Percentiles rank a stretch among this genome's conserved stretches.
Evolutionary conservation across 2,888 invertebrate species (phyloP).

Genomic region (Yponomeuta malinellus): DNA sequence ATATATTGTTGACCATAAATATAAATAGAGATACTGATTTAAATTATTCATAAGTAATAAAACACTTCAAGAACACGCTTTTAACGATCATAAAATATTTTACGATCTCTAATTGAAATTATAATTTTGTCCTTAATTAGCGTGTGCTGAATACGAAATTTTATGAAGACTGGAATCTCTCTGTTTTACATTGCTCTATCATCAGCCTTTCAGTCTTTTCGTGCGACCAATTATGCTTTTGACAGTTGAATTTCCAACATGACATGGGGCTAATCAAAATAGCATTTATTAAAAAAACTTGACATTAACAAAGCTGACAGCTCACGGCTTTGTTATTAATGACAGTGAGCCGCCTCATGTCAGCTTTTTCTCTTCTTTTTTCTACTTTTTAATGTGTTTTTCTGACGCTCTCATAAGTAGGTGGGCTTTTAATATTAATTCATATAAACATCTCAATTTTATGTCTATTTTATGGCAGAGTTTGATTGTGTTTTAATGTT

Average conservation of each 20-base stretch:
- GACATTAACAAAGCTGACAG: slow-evolving; percentile 71
- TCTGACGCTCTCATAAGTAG: slow-evolving; percentile 9
- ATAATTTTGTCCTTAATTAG: slow-evolving; percentile 16
- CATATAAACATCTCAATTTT: not conserved
- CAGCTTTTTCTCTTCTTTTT: slow-evolving; percentile 44
- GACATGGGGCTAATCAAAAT: slow-evolving; percentile 78
- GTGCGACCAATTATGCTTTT: slow-evolving; percentile 74
- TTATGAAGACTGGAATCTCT: not conserved
- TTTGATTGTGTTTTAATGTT: not conserved
- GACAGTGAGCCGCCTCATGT: slow-evolving; percentile 39
- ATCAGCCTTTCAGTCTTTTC: slow-evolving; percentile 52
- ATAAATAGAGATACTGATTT: slow-evolving; percentile 9
- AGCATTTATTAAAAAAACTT: slow-evolving; percentile 72
- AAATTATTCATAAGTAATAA: slow-evolving; percentile 15
- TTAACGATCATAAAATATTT: slow-evolving; percentile 16
- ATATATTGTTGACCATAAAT: not conserved
- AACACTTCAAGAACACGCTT: slow-evolving; percentile 17
- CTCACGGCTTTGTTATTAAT: slow-evolving; percentile 72
- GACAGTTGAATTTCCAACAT: slow-evolving; percentile 76
- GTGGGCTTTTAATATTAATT: slow-evolving; percentile 4
- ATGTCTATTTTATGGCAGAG: not conserved
- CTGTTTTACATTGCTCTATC: slow-evolving; percentile 18
- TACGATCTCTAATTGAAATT: slow-evolving; percentile 15
- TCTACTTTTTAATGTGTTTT: slow-evolving; percentile 23
- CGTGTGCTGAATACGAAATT: slow-evolving; percentile 2